Evolutionary conservation across 2,113 vertebrate genomes (phyloP).

Genomic region (Sander lucioperca): DNA sequence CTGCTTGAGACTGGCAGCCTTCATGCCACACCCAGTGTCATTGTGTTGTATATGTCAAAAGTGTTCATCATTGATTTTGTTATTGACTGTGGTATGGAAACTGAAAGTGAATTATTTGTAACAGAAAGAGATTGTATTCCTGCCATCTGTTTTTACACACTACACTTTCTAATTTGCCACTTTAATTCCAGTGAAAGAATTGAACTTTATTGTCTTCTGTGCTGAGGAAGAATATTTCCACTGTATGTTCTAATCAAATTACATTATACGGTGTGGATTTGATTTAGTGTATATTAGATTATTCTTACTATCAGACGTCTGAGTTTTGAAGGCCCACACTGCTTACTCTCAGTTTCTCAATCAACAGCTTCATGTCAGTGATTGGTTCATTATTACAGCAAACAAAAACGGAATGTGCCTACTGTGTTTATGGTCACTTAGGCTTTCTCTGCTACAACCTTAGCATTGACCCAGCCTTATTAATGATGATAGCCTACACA

Average conservation of each 20-base stretch:
- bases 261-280: constrained; percentile 14
- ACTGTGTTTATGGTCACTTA: background rate
- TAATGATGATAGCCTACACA: background rate
- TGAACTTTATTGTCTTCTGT: background rate
- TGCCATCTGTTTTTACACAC: background rate
- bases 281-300: constrained; percentile 29
- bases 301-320: constrained; percentile 27
- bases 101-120: constrained; percentile 5
- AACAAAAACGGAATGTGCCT: constrained; percentile 1
- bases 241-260: constrained; percentile 14
- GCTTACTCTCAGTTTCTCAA: constrained; percentile 16
- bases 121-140: background rate
- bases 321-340: constrained; percentile 12
- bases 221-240: constrained; percentile 10
- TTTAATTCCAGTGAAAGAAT: background rate
- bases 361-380: constrained; percentile 41
- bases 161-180: background rate
- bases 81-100: background rate
- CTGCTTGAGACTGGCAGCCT: constrained; percentile 4
- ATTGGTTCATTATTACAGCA: constrained; percentile 41
- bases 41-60: background rate
- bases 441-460: background rate
- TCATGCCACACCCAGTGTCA: constrained; percentile 60
- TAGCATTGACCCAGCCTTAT: background rate
- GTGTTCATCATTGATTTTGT: constrained; percentile 3